Evolutionary conservation across 2,888 invertebrate genomes (phyloP), one percentile per base, ranked within the genome.

Genomic region (Vannuccia rotundouncinata): DNA sequence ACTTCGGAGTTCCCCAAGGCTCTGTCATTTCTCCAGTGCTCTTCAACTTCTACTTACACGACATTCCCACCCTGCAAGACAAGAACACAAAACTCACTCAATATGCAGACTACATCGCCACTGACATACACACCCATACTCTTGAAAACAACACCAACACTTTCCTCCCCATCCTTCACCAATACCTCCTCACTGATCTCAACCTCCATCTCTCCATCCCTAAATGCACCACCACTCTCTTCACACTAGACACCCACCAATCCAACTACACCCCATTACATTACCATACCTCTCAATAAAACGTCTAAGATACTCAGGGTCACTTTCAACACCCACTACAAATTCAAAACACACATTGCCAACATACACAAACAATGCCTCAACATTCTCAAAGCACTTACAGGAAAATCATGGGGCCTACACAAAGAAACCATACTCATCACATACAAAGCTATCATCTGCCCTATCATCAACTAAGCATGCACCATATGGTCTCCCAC

Each of bases 341-440:
- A 17, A 13, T 66, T 66, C 25, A 66, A 66, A 66, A 66, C 25
- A n/a, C 66, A 5, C 66, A 66, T 66, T 66, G 25, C 25, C 10
- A 66, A 66, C 66, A 66, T 66, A 5, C 66, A 66, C 66, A 66
- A 66, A 22, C 66, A 66, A 22, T 22, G 66, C 66, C 25, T 13
- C 66, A 66, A 66, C 25, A 66, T 66, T 5, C 25, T 66, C 66
- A 66, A 66, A 66, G 13, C 66, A 66, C 17, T 66, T n/a, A 66
- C 66, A n/a, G 66, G 22, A 66, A 66, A 66, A 66, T 22, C 66
- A 5, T 66, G 66, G 66, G 66, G 22, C 25, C 25, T 22, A 66
- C 66, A 66, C 66, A 66, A 66, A 66, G 25, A n/a, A 66, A n/a
- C 10, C 13, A 66, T 66, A 66, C 66, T 22, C 66, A n/a, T 66